These are phyloP conservation scores for Hypsopygia costalis DNA, from an alignment of 2,888 invertebrate genomes.

Conservation along the genomic window DNA sequence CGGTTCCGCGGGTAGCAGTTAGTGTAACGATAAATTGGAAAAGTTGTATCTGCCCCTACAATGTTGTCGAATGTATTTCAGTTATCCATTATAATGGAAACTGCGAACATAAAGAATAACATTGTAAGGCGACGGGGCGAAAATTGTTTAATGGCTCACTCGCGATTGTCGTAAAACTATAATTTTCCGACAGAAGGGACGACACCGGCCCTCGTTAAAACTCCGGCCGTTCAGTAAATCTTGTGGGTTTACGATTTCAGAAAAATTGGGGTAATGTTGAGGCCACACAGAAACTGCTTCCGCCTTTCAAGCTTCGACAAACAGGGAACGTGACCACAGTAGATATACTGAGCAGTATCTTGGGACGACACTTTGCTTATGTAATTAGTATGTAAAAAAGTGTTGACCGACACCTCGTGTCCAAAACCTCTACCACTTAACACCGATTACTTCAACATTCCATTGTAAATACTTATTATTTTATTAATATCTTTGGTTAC, in stretches of 20 bases:
- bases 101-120: slow-evolving; percentile 14
- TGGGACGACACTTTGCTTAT: too few relatives aligned
- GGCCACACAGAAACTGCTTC: slow-evolving; percentile 1
- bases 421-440: too few relatives aligned
- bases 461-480: too few relatives aligned
- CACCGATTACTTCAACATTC: too few relatives aligned
- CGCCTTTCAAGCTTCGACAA: neutral
- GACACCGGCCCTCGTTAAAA: slow-evolving; percentile 65
- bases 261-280: slow-evolving; percentile 52
- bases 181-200: slow-evolving; percentile 45
- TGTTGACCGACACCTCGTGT: too few relatives aligned
- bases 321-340: neutral
- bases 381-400: too few relatives aligned
- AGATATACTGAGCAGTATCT: too few relatives aligned
- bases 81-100: slow-evolving; percentile 10
- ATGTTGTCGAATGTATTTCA: slow-evolving; percentile 7
- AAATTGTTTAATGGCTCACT: slow-evolving; percentile 58
- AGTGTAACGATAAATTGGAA: too few relatives aligned
- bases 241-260: slow-evolving; percentile 70
- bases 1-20: too few relatives aligned
- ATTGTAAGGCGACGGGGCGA: slow-evolving; percentile 28
- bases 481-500: too few relatives aligned
- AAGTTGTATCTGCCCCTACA: neutral
- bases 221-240: slow-evolving; percentile 69
- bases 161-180: slow-evolving; percentile 68